Conservation (phyloP, 2,797 vertebrate genomes). For the Esox lucius region DNA sequence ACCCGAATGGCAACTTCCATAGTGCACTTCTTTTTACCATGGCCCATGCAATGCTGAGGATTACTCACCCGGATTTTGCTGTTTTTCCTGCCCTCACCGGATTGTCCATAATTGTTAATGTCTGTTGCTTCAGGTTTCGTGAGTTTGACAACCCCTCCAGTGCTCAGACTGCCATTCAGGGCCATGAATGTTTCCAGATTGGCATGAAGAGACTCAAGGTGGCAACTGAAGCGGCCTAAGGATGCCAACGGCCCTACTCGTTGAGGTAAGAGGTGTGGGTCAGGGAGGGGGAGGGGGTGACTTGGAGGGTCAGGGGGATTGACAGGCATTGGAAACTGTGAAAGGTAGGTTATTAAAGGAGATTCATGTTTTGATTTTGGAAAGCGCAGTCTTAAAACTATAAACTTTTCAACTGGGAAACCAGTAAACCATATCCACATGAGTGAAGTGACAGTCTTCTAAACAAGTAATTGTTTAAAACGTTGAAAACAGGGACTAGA, state of each 20-base stretch:
- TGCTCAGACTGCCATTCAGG: constrained; percentile 97
- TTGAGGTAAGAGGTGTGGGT: constrained; percentile 7
- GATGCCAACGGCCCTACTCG: constrained; percentile 98
- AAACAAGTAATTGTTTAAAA: constrained; percentile 37
- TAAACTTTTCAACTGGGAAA: constrained; percentile 53
- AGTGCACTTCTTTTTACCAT: not conserved
- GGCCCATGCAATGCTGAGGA: not conserved
- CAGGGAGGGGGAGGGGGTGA: not conserved
- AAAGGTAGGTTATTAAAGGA: constrained; percentile 43
- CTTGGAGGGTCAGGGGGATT: constrained; percentile 13
- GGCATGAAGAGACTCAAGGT: constrained; percentile 99
- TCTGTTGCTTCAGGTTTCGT: constrained; percentile 82
- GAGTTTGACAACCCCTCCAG: constrained; percentile 97
- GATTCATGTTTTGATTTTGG: constrained; percentile 46
- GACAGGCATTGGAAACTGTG: constrained; percentile 51
- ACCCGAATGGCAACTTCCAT: not conserved
- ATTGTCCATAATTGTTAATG: not conserved
- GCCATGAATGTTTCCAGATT: constrained; percentile 99
- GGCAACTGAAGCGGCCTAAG: constrained; percentile 96
- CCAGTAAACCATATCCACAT: constrained; percentile 59
- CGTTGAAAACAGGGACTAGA: constrained; percentile 13
- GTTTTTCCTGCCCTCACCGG: not conserved
- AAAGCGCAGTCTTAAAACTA: constrained; percentile 39
- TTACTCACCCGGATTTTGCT: not conserved
- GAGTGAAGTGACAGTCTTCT: constrained; percentile 51